These are phyloP conservation scores for Liopterus haemorrhoidalis DNA, from an alignment of 2,888 invertebrate genomes.

Conservation along the genomic window DNA sequence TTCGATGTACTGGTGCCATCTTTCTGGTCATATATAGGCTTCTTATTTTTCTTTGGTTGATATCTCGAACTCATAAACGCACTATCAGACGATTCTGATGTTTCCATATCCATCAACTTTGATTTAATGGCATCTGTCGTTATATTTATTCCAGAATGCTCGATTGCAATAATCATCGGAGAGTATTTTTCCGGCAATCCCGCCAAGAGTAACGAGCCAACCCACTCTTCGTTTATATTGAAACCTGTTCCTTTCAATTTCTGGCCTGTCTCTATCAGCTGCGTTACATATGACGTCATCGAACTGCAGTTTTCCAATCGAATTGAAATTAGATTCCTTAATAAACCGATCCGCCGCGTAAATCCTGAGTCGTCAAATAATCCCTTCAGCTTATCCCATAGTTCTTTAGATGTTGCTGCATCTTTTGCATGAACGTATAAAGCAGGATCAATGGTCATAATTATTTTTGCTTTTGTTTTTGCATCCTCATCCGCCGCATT, in stretches of 20 bases:
- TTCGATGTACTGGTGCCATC: no score
- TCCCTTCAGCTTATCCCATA: slow-evolving; percentile 32
- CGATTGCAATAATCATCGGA: slow-evolving; percentile 34
- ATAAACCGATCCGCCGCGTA: slow-evolving; percentile 33
- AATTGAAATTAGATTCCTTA: slow-evolving; percentile 32
- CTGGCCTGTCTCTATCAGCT: slow-evolving; percentile 33
- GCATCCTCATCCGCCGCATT: slow-evolving; percentile 25
- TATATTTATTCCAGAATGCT: slow-evolving; percentile 32
- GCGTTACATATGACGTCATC: slow-evolving; percentile 35
- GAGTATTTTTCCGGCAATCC: no score
- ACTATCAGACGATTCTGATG: slow-evolving; percentile 19
- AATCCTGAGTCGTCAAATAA: slow-evolving; percentile 36
- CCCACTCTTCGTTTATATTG: slow-evolving; percentile 34
- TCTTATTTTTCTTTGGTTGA: no score
- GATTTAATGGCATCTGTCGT: slow-evolving; percentile 35
- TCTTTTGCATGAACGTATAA: slow-evolving; percentile 32
- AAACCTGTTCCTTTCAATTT: slow-evolving; percentile 34
- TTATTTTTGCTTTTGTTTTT: slow-evolving; percentile 33
- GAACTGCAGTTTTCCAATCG: slow-evolving; percentile 33
- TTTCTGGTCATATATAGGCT: no score
- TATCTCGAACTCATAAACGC: slow-evolving; percentile 5
- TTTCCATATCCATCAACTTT: slow-evolving; percentile 34
- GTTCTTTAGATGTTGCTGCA: slow-evolving; percentile 27
- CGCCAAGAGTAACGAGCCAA: no score
- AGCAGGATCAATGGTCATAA: slow-evolving; percentile 31